phyloP scores from a whole-genome alignment of 2,888 invertebrate genomes.

The Clistopyga incitator region DNA sequence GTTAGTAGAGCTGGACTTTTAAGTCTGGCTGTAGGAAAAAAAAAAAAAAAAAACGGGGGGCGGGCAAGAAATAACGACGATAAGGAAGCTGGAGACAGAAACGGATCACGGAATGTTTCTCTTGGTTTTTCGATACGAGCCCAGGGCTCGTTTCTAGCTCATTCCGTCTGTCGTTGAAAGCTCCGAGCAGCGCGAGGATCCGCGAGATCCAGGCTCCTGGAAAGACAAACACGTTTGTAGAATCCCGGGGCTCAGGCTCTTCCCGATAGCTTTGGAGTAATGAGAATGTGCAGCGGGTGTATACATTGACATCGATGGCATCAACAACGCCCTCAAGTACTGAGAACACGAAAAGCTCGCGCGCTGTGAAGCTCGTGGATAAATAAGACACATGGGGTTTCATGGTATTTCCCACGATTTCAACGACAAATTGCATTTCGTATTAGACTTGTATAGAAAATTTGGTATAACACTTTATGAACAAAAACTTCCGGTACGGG shows the following conservation, averaged over 20 bases:
- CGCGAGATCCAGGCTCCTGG: constrained; percentile 37
- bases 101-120: constrained; percentile 40
- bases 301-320: constrained; percentile 18
- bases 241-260: constrained; percentile 35
- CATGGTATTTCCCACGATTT: neutral
- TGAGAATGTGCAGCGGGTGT: constrained; percentile 61
- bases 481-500: too few relatives aligned
- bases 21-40: neutral
- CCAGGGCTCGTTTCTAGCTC: constrained; percentile 35
- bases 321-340: constrained; percentile 21
- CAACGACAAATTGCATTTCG: neutral
- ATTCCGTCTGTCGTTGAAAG: constrained; percentile 33
- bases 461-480: too few relatives aligned
- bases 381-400: constrained; percentile 50
- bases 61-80: constrained; percentile 23
- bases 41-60: constrained; percentile 29
- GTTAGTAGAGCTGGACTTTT: constrained; percentile 43
- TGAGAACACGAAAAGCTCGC: constrained; percentile 48
- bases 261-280: constrained; percentile 50
- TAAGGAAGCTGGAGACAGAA: constrained; percentile 24
- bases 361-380: constrained; percentile 29
- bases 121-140: constrained; percentile 22
- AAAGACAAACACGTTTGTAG: constrained; percentile 56
- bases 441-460: neutral
- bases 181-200: constrained; percentile 25